phyloP scores from a whole-genome alignment of 2,113 vertebrate genomes.

The Turnix velox region DNA sequence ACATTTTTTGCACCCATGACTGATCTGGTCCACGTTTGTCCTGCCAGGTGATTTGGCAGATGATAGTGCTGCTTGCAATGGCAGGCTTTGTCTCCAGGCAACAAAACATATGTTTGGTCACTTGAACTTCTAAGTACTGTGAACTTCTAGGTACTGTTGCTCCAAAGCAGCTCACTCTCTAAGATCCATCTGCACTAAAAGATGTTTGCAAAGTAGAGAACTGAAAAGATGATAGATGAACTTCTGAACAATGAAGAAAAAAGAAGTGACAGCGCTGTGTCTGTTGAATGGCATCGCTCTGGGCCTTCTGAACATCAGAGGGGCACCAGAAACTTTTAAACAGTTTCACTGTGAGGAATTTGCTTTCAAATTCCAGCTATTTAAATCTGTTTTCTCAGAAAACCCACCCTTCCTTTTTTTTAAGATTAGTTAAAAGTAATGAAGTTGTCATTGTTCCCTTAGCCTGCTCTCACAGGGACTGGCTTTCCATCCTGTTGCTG shows the following conservation, averaged over 20 bases:
- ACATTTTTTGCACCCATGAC: neutral
- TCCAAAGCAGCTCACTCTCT: neutral
- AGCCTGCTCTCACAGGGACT: neutral
- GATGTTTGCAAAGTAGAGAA: neutral
- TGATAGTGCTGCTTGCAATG: neutral
- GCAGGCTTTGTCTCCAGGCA: neutral
- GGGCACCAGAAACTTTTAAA: neutral
- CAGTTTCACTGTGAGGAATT: neutral
- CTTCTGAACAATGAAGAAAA: slow-evolving; percentile 25
- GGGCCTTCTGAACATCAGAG: slow-evolving; percentile 3
- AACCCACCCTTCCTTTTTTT: neutral
- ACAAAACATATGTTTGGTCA: neutral
- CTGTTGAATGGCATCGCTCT: neutral
- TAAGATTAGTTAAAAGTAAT: slow-evolving; percentile 15
- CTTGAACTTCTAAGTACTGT: neutral
- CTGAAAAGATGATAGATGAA: neutral
- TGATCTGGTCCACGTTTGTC: neutral
- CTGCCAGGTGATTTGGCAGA: neutral
- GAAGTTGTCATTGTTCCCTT: neutral
- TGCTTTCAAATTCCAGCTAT: slow-evolving; percentile 12
- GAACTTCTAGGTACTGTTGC: neutral
- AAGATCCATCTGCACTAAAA: neutral
- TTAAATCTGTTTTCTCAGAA: slow-evolving; percentile 18
- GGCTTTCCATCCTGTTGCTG: neutral
- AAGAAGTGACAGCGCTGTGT: neutral